Percentiles rank a stretch among this genome's conserved stretches.
Evolutionary conservation across 2,888 invertebrate species (phyloP).

Genomic region (Leucoptera coffeella): DNA sequence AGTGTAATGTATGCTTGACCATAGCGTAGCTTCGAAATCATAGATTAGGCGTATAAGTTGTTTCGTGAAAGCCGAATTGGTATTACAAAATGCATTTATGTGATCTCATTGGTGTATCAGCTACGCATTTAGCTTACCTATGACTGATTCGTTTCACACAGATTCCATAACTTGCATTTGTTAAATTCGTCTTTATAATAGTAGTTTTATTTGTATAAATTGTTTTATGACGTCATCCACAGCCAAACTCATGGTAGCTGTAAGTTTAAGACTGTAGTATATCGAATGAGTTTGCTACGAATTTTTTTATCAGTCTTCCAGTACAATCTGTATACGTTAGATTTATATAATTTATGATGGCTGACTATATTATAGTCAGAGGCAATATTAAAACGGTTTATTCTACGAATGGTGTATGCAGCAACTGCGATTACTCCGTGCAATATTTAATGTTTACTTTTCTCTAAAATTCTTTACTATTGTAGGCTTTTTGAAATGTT

Average conservation of each 20-base stretch:
- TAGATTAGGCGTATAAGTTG: constrained; percentile 7
- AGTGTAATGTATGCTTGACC: constrained; percentile 19
- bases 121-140: no score
- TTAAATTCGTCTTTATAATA: no score
- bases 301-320: constrained; percentile 49
- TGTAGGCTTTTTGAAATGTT: constrained; percentile 1
- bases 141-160: no score
- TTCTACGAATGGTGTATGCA: constrained; percentile 10
- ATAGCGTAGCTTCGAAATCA: constrained; percentile 17
- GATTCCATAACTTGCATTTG: no score
- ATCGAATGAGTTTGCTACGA: constrained; percentile 46
- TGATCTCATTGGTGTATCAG: constrained; percentile 49
- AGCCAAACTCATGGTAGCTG: no score
- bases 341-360: no score
- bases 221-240: no score
- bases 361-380: no score
- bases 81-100: constrained; percentile 34
- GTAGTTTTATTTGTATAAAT: no score
- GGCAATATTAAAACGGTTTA: no score
- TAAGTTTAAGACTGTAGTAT: no score
- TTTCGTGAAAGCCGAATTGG: constrained; percentile 14
- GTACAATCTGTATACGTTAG: no score
- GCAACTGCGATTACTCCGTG: constrained; percentile 34
- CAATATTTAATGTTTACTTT: constrained; percentile 29
- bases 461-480: constrained; percentile 1